Percentiles rank a stretch among this genome's conserved stretches.
phyloP scores from a whole-genome alignment of 2,888 invertebrate species.

The Brachycybe producta region DNA sequence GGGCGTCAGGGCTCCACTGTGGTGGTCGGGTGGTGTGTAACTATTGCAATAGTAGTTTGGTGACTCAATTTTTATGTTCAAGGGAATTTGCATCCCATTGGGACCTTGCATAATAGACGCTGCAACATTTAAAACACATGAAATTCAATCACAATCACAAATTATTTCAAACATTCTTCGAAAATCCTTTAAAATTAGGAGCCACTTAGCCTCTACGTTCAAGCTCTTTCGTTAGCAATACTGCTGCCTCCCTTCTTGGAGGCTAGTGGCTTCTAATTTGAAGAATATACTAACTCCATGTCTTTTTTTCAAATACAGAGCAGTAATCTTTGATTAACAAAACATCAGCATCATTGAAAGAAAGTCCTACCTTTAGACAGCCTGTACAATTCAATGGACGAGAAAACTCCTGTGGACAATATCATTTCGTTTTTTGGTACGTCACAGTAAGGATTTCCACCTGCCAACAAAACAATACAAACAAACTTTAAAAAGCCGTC shows the following conservation, averaged over 20 bases:
- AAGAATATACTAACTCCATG: too few relatives aligned
- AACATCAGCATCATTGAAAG: too few relatives aligned
- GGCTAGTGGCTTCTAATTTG: too few relatives aligned
- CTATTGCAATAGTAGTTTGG: slow-evolving; percentile 68
- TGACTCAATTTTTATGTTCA: slow-evolving; percentile 68
- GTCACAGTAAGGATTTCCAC: slow-evolving; percentile 77
- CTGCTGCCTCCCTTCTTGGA: too few relatives aligned
- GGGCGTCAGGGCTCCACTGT: slow-evolving; percentile 18
- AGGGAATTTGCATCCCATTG: slow-evolving; percentile 49
- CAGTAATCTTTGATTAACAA: too few relatives aligned
- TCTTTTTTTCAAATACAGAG: too few relatives aligned
- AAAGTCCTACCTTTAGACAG: slow-evolving; percentile 92
- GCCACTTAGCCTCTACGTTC: too few relatives aligned
- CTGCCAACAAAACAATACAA: slow-evolving; percentile 11
- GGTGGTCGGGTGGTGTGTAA: slow-evolving; percentile 53
- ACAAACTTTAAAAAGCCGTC: too few relatives aligned
- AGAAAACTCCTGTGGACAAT: slow-evolving; percentile 98
- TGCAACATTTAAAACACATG: slow-evolving; percentile 35
- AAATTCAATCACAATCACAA: not conserved
- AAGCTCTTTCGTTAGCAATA: too few relatives aligned
- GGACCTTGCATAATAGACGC: slow-evolving; percentile 86
- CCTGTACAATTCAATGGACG: slow-evolving; percentile 97
- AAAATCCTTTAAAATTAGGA: too few relatives aligned
- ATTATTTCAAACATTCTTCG: not conserved
- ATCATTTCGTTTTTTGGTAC: slow-evolving; percentile 98